Conservation (phyloP, 2,888 invertebrate genomes). For the Dinocampus coccinellae region DNA sequence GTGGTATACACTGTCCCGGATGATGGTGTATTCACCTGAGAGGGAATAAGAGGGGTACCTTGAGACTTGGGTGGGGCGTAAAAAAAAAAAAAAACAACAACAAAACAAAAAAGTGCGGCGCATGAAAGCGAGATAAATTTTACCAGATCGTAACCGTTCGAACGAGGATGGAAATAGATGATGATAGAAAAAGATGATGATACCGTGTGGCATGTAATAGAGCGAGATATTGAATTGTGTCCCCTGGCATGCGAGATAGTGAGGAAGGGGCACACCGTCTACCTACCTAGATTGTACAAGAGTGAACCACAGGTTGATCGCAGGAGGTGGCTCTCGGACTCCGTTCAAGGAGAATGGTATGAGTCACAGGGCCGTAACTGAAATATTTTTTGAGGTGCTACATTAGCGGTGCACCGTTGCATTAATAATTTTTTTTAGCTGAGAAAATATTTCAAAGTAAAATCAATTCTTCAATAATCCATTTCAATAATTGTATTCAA, state of each 20-base stretch:
- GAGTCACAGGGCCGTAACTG: constrained; percentile 58
- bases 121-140: constrained; percentile 2
- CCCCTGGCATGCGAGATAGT: constrained; percentile 5
- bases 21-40: constrained; percentile 23
- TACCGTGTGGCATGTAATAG: background rate
- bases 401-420: background rate
- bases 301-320: constrained; percentile 63
- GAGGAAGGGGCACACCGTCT: constrained; percentile 29
- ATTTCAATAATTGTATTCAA: background rate
- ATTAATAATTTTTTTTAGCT: background rate
- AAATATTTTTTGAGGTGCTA: background rate
- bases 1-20: background rate
- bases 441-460: background rate
- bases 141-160: background rate
- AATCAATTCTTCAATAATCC: background rate
- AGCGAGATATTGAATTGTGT: constrained; percentile 19
- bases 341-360: constrained; percentile 51
- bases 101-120: background rate
- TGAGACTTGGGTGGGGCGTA: background rate
- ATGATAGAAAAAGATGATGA: background rate
- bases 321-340: constrained; percentile 53
- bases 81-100: no score
- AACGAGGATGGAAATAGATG: background rate
- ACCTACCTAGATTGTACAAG: constrained; percentile 21
- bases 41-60: constrained; percentile 12